Percentiles rank a stretch among this genome's conserved stretches.
phyloP scores from a whole-genome alignment of 2,113 vertebrate species.

The Willisornis vidua region DNA sequence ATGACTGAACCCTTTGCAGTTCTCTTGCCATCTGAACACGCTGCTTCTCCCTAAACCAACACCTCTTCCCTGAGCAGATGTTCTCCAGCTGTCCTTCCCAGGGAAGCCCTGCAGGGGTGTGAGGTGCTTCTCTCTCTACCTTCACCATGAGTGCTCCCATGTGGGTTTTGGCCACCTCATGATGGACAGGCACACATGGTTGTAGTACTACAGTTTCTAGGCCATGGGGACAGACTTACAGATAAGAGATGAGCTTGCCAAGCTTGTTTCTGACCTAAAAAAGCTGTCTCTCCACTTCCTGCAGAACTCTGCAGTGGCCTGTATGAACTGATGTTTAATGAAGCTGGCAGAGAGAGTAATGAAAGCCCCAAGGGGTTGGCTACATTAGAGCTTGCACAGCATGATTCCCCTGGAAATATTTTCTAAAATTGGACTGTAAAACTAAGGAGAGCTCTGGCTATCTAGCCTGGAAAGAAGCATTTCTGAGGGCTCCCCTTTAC shows the following conservation, averaged over 20 bases:
- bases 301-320: constrained; percentile 33
- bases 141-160: background rate
- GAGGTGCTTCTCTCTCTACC: background rate
- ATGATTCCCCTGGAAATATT: constrained; percentile 29
- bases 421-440: background rate
- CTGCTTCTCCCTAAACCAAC: background rate
- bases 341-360: constrained; percentile 57
- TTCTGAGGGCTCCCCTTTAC: background rate
- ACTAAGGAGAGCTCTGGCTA: background rate
- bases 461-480: background rate
- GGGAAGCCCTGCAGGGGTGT: background rate
- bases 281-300: constrained; percentile 50
- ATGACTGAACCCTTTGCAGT: background rate
- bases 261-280: constrained; percentile 56
- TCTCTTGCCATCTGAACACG: background rate
- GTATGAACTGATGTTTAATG: constrained; percentile 57
- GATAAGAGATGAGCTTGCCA: constrained; percentile 45
- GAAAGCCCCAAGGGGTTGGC: constrained; percentile 56
- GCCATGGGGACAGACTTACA: background rate
- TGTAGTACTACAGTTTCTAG: background rate
- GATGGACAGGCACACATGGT: background rate
- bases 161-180: background rate
- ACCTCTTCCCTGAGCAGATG: background rate
- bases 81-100: background rate
- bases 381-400: constrained; percentile 38